phyloP scores from a whole-genome alignment of 2,113 vertebrate genomes.

The Todiramphus saurophagus region DNA sequence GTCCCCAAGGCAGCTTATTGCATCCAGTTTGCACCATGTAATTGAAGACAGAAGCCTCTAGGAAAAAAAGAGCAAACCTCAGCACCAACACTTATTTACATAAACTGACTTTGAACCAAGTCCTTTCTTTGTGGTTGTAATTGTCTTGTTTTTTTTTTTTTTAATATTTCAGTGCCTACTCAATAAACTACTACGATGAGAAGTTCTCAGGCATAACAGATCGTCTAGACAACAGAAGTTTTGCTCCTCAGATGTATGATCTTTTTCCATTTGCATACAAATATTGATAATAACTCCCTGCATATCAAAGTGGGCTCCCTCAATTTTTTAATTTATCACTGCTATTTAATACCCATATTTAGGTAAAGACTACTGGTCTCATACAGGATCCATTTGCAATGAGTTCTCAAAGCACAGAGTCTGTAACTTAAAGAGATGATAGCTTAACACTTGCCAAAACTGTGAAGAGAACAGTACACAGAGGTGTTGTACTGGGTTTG shows the following conservation, averaged over 20 bases:
- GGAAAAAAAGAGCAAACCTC: neutral
- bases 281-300: neutral
- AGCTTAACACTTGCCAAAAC: neutral
- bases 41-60: neutral
- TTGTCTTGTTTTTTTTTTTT: neutral
- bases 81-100: neutral
- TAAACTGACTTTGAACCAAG: neutral
- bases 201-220: neutral
- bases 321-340: neutral
- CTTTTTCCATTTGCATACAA: neutral
- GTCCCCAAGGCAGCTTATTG: neutral
- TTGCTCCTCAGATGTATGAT: neutral
- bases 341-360: neutral
- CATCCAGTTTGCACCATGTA: neutral
- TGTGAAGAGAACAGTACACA: neutral
- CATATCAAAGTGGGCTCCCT: neutral
- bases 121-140: neutral
- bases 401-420: neutral
- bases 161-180: neutral
- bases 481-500: neutral
- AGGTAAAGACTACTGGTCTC: neutral
- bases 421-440: neutral
- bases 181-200: neutral
- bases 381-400: neutral
- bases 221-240: neutral